Evolutionary conservation across 2,113 vertebrate genomes (phyloP).

Genomic region (Dendrocopos noguchii): DNA sequence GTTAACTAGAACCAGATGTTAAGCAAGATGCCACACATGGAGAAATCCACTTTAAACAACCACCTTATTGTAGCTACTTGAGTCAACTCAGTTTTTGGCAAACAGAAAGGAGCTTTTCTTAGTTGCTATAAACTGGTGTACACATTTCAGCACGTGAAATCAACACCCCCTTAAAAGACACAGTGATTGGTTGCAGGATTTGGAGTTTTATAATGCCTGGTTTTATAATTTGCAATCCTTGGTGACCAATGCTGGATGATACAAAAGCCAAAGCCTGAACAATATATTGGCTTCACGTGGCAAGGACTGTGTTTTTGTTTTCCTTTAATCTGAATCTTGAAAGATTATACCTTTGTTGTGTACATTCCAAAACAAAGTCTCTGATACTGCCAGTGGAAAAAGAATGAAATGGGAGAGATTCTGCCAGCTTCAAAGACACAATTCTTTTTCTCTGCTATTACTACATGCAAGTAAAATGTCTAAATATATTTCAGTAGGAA

Average conservation of each 20-base stretch:
- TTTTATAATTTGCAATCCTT: slow-evolving; percentile 42
- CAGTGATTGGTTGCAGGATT: slow-evolving; percentile 57
- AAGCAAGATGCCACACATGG: slow-evolving; percentile 68
- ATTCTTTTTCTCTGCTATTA: slow-evolving; percentile 13
- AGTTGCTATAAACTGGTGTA: slow-evolving; percentile 55
- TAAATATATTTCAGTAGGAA: background rate
- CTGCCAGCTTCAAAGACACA: slow-evolving; percentile 21
- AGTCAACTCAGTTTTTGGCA: slow-evolving; percentile 73
- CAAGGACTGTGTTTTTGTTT: slow-evolving; percentile 4
- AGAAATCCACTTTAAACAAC: slow-evolving; percentile 71
- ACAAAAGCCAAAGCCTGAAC: slow-evolving; percentile 51
- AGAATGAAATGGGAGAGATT: background rate
- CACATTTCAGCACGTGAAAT: slow-evolving; percentile 59
- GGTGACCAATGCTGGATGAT: slow-evolving; percentile 49
- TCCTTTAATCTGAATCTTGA: slow-evolving; percentile 38
- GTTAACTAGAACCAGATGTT: slow-evolving; percentile 79
- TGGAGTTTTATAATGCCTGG: slow-evolving; percentile 41
- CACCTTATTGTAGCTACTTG: slow-evolving; percentile 75
- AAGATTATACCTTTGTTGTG: slow-evolving; percentile 27
- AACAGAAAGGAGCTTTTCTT: slow-evolving; percentile 75
- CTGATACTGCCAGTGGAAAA: background rate
- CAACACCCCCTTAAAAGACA: slow-evolving; percentile 51
- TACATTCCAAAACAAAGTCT: slow-evolving; percentile 28
- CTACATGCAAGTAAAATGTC: background rate
- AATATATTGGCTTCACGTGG: background rate